These are phyloP conservation scores for Ptychochromis oligacanthus DNA, from an alignment of 2,113 vertebrate species.

Conservation along the genomic window DNA sequence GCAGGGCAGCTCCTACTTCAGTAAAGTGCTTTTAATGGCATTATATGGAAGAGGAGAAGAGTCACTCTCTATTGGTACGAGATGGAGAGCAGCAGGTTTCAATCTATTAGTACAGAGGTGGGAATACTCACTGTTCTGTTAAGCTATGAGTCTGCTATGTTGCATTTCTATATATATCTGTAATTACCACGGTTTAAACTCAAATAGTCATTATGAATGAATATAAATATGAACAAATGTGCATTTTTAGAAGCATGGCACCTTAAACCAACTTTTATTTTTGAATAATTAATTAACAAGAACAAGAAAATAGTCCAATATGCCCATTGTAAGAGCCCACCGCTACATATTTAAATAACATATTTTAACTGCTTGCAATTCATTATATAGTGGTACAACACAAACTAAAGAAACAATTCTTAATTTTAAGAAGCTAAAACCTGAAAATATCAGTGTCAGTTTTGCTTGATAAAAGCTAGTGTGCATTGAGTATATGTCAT, in stretches of 20 bases:
- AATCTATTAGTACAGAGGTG: conserved; percentile 62
- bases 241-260: no score
- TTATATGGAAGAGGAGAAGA: conserved; percentile 44
- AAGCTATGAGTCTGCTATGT: not conserved
- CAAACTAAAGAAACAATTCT: not conserved
- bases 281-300: not conserved
- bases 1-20: conserved; percentile 39
- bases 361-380: not conserved
- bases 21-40: conserved; percentile 67
- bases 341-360: not conserved
- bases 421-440: not conserved
- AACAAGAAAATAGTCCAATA: not conserved
- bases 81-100: conserved; percentile 30
- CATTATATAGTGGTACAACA: not conserved
- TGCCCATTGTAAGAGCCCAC: not conserved
- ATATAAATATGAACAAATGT: not conserved
- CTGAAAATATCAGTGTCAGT: not conserved
- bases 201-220: not conserved
- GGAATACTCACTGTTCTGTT: conserved; percentile 23
- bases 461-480: not conserved
- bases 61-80: conserved; percentile 22
- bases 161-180: not conserved
- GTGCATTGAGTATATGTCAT: not conserved
- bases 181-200: not conserved
- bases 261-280: no score